A percentile compares a stretch with the other conserved stretches of the same genome.
Evolutionary conservation across 2,113 vertebrate genomes (phyloP).

Genomic region (Poicephalus gulielmi): DNA sequence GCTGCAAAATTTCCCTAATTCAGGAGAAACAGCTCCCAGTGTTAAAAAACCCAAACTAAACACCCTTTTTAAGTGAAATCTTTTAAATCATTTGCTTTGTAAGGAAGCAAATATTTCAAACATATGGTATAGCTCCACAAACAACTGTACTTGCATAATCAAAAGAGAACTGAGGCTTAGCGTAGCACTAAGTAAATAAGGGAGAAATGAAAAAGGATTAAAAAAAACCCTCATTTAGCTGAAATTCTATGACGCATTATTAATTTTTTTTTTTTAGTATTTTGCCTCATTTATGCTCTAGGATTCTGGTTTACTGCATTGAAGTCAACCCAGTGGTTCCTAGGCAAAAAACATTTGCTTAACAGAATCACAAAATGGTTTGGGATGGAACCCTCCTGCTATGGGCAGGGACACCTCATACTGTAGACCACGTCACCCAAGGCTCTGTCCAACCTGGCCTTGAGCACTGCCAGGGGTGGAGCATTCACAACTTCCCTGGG

Average conservation of each 20-base stretch:
- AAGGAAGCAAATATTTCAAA: neutral
- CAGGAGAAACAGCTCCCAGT: neutral
- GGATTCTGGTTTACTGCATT: neutral
- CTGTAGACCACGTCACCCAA: neutral
- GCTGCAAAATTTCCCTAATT: neutral
- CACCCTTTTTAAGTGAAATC: neutral
- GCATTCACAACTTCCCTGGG: neutral
- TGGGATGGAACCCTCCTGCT: neutral
- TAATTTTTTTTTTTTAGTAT: neutral
- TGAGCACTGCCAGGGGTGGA: neutral
- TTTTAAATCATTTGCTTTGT: neutral
- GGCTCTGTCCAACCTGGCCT: neutral
- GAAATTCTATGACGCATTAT: neutral
- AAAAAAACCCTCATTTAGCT: neutral
- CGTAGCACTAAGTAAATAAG: neutral
- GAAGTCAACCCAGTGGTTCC: neutral
- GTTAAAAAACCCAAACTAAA: neutral
- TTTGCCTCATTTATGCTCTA: neutral
- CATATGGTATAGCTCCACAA: neutral
- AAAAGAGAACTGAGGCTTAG: neutral
- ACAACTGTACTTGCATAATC: neutral
- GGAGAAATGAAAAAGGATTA: neutral
- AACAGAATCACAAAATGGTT: neutral
- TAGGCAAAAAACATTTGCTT: neutral
- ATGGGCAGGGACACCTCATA: neutral